Evolutionary conservation across 2,113 vertebrate species (phyloP).

Genomic region (Hypanus sabinus): DNA sequence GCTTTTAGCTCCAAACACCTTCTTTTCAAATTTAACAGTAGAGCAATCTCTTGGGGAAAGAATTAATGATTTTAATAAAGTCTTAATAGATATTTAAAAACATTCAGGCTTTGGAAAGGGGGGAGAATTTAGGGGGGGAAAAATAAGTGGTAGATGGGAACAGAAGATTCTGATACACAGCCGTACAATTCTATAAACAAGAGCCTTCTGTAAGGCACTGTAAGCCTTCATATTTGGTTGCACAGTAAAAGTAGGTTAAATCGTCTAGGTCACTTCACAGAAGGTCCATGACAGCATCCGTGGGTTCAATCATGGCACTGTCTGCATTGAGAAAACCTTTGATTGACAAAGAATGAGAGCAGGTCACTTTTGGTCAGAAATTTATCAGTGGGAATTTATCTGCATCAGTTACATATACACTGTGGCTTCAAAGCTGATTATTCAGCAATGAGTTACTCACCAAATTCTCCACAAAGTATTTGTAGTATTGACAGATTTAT

Average conservation of each 20-base stretch:
- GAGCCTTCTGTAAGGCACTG: not conserved
- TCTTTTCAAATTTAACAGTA: not conserved
- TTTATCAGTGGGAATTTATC: no score
- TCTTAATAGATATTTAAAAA: not conserved
- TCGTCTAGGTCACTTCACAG: not conserved
- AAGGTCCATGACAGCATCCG: no score
- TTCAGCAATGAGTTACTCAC: no score
- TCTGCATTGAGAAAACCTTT: no score
- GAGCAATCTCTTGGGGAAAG: not conserved
- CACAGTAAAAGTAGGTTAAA: not conserved
- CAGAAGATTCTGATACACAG: no score
- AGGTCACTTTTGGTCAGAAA: no score
- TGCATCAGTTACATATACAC: no score
- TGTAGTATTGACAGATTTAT: no score
- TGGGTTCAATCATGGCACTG: no score
- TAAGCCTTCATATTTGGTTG: not conserved
- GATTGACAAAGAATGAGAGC: no score
- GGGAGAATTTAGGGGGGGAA: not conserved
- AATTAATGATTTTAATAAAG: not conserved
- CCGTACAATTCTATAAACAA: not conserved
- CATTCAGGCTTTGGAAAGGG: not conserved
- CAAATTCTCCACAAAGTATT: no score
- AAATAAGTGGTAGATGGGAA: not conserved
- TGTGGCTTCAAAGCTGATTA: no score
- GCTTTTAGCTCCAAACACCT: not conserved